These are phyloP conservation scores for Cranoglanis bouderius DNA, from an alignment of 2,113 vertebrate genomes.

Conservation along the genomic window DNA sequence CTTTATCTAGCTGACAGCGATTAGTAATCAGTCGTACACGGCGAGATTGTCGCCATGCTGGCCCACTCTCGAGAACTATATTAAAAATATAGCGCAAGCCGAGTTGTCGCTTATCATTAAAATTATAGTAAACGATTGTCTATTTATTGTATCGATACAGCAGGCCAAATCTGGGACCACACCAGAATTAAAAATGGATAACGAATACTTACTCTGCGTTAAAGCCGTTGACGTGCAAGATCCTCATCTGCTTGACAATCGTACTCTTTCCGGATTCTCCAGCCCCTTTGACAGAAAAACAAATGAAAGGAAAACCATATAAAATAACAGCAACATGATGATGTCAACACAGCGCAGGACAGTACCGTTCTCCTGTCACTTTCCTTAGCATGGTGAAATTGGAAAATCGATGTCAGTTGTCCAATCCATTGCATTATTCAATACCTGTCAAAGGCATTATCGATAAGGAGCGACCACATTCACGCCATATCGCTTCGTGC, in stretches of 20 bases:
- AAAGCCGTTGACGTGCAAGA: conserved; percentile 97
- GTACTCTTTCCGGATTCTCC: conserved; percentile 99
- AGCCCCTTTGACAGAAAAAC: conserved; percentile 79
- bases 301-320: conserved; percentile 25
- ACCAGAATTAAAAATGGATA: conserved; percentile 12
- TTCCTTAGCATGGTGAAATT: neutral
- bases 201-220: conserved; percentile 88
- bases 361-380: neutral
- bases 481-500: neutral
- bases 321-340: neutral
- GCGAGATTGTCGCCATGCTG: conserved; percentile 74
- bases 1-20: conserved; percentile 47
- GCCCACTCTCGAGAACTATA: neutral
- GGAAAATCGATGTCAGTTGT: conserved; percentile 28
- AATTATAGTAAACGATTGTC: neutral
- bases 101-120: neutral
- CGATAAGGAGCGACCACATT: conserved; percentile 16
- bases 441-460: conserved; percentile 29
- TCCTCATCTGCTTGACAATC: conserved; percentile 98
- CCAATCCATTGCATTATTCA: conserved; percentile 19
- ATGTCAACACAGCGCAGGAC: neutral
- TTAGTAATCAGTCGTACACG: conserved; percentile 56
- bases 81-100: conserved; percentile 9
- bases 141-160: neutral
- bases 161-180: neutral